These are phyloP conservation scores for Chalcis sispes DNA, from an alignment of 2,888 invertebrate genomes.

Conservation along the genomic window DNA sequence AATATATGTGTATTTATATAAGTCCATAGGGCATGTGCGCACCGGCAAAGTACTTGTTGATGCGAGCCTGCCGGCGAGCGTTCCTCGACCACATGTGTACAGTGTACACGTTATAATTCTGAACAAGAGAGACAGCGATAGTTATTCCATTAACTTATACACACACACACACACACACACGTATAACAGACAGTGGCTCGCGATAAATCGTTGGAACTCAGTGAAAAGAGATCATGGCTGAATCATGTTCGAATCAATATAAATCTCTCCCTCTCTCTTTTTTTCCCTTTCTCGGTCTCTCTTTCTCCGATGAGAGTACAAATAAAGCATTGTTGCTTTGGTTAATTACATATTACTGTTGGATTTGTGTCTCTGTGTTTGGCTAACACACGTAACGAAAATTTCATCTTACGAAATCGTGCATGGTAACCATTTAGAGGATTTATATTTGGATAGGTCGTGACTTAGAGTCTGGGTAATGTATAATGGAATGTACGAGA, in stretches of 20 bases:
- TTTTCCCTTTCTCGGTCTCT: background rate
- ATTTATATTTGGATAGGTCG: no score
- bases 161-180: background rate
- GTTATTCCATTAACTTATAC: background rate
- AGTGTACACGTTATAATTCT: no score
- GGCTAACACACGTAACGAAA: background rate
- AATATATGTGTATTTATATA: background rate
- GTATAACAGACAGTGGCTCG: background rate
- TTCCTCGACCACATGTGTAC: background rate
- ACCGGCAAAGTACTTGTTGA: slow-evolving; percentile 10
- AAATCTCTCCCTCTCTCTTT: background rate
- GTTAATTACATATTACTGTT: slow-evolving; percentile 25
- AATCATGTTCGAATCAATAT: slow-evolving; percentile 23
- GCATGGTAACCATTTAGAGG: background rate
- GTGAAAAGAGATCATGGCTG: slow-evolving; percentile 49
- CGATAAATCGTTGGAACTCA: slow-evolving; percentile 37
- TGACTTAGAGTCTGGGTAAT: no score
- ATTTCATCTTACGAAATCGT: slow-evolving; percentile 28
- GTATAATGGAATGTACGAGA: no score
- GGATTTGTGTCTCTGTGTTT: background rate
- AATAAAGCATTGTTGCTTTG: slow-evolving; percentile 39
- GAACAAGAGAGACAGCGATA: no score
- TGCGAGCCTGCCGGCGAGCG: background rate
- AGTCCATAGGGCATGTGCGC: background rate
- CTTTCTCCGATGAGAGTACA: slow-evolving; percentile 7